Base-by-base conservation (phyloP, 2,797 vertebrate species). In the Borostomias antarcticus region DNA sequence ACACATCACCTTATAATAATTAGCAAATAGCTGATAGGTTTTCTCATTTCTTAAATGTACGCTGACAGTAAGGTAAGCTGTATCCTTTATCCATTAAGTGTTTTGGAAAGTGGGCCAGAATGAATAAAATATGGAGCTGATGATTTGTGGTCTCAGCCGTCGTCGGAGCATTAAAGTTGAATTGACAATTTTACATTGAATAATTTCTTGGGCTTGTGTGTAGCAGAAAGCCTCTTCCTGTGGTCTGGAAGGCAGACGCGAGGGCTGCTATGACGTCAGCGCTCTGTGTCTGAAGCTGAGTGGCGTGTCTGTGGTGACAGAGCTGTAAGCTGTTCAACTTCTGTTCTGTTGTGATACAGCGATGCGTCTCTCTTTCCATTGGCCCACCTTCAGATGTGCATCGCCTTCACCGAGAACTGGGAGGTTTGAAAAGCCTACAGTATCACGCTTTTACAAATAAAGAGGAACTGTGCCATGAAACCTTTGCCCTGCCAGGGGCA, bases 151-250 rank as follows among this genome's bases (percentile, higher is more conserved):
- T 68, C 69, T 79, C 63, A 47, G 58, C 57, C 29, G 8, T 59
- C 17, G 19, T 43, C 21, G 25, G 21, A 68, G 66, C 52, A 72
- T 85, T 66, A 80, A 87, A 75, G 59, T 80, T 84, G 75, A 79
- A 85, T 79, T 77, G 80, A 80, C 69, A 77, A 68, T 78, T 80
- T 81, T 76, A 74, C 74, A 76, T 77, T 59, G 78, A 80, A 79
- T 80, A 81, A 80, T 76, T 59, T 30, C 56, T 47, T 37, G 48
- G 64, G 69, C 17, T 33, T 57, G 29, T 29, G 50, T 64, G 62
- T 57, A 10, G 50, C 40, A 32, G 66, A 28, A 64, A 70, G 29
- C 25, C 21, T 28, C 59, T 77, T 73, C 54, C 75, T 77, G 68
- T 53, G 58, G 52, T 68, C 74, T 72, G 78, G 65, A 62, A 32